Base-by-base conservation (phyloP, 2,113 vertebrate genomes). In the Lichenostomus cassidix region DNA sequence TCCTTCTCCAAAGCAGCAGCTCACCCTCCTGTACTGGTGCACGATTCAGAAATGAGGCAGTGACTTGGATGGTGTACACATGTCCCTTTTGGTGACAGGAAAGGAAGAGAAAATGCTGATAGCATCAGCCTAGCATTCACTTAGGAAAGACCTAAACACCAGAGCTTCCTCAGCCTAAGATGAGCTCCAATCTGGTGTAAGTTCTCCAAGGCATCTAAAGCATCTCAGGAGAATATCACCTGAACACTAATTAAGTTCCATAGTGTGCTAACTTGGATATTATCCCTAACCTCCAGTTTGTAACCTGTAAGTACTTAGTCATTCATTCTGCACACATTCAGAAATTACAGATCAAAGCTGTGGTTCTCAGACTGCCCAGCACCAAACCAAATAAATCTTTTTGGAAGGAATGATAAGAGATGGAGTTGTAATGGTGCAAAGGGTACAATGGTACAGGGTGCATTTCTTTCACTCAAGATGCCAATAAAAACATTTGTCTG, bases 21-120 rank as follows among this genome's bases (percentile, higher is more conserved):
- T 37, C 33, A 21, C 4, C 52, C 15, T 91, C n/a, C 65, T 62
- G 15, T 52, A 9, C 13, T 0, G 0, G 24, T 33, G 20, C 55
- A 35, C 35, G 16, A 33, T 53, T 74, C 39, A 77, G 56, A 83
- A 87, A 67, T 13, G 60, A 83, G 20, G 15, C 60, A 39, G 69
- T 39, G 37, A 33, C 39, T 58, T 35, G 35, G 10, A 14, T 7
- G 2, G n/a, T 19, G 13, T 18, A 59, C 41, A 20, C 15, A 8
- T 0, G 0, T 67, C 55, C 74, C 50, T 52, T 86, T 14, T 59
- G 35, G 11, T n/a, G 47, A 39, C 77, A 71, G 55, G 56, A 52
- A 83, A 70, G 28, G 35, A 89, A 58, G 44, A 80, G 47, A 33
- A 87, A 89, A 70, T 63, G 55, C 50, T 84, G 64, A 62, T 16